phyloP scores from a whole-genome alignment of 2,113 vertebrate species.

The Thomomys bottae region DNA sequence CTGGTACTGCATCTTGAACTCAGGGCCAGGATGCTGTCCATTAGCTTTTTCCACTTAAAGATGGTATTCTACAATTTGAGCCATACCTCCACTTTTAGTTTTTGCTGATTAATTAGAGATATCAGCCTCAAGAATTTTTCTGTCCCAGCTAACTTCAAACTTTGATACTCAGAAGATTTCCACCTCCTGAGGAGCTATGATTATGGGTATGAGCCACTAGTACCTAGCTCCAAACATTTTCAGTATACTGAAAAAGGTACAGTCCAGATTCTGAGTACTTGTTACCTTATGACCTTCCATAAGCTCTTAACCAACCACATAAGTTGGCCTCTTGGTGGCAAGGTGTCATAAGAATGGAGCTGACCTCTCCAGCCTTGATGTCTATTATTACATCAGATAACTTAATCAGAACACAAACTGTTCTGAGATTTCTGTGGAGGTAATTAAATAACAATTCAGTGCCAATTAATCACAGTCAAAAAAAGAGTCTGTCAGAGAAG shows the following conservation, averaged over 20 bases:
- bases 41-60: no score
- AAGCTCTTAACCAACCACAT: background rate
- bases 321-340: background rate
- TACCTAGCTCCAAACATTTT: background rate
- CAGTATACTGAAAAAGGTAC: background rate
- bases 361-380: conserved; percentile 58
- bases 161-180: no score
- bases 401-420: conserved; percentile 86
- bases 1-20: no score
- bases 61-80: no score
- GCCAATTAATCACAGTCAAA: conserved; percentile 90
- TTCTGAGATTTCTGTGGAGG: conserved; percentile 84
- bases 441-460: conserved; percentile 90
- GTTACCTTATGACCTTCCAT: background rate
- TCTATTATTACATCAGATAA: conserved; percentile 83
- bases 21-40: no score
- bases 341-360: conserved; percentile 44
- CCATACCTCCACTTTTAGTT: no score
- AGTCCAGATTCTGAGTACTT: conserved; percentile 28
- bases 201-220: no score
- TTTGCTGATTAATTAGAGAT: no score
- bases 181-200: no score
- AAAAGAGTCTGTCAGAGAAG: conserved; percentile 85
- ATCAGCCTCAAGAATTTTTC: no score
- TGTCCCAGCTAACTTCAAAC: no score